Evolutionary conservation across 2,888 invertebrate genomes (phyloP).

Genomic region (Amphipoea oculea): DNA sequence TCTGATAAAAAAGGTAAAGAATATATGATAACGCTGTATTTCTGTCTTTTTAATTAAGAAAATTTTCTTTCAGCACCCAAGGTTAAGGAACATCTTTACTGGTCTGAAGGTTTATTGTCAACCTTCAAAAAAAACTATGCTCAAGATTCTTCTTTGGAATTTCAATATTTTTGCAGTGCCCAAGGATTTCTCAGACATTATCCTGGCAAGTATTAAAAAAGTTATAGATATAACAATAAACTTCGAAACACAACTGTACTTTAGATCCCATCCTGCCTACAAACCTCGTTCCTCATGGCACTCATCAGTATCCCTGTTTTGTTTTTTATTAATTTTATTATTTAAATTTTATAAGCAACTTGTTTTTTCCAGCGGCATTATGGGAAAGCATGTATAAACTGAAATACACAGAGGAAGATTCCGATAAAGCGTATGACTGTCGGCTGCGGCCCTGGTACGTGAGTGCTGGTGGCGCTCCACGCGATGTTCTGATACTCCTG

Average conservation of each 20-base stretch:
- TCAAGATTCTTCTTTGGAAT: slow-evolving; percentile 83
- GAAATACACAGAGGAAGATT: slow-evolving; percentile 69
- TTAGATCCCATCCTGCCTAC: background rate
- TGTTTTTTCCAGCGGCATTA: slow-evolving; percentile 75
- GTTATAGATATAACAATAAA: background rate
- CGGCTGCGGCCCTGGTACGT: slow-evolving; percentile 87
- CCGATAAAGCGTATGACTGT: slow-evolving; percentile 84
- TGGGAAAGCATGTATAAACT: slow-evolving; percentile 85
- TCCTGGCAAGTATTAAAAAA: slow-evolving; percentile 76
- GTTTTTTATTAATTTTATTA: background rate
- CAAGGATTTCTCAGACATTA: slow-evolving; percentile 86
- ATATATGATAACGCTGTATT: background rate
- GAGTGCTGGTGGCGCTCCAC: slow-evolving; percentile 84
- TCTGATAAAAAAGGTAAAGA: background rate
- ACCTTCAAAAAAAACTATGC: slow-evolving; percentile 85
- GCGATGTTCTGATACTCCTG: slow-evolving; percentile 84
- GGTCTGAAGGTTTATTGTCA: slow-evolving; percentile 82
- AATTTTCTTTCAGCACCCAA: slow-evolving; percentile 69
- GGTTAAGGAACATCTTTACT: slow-evolving; percentile 78
- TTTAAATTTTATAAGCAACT: background rate
- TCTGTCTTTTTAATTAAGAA: background rate
- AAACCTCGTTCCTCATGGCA: background rate
- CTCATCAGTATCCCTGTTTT: background rate
- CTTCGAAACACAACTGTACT: background rate
- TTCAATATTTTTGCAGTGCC: slow-evolving; percentile 87